Evolutionary conservation across 2,113 vertebrate genomes (phyloP), one percentile per base, ranked within the genome.

Genomic region (Campylorhamphus procurvoides): DNA sequence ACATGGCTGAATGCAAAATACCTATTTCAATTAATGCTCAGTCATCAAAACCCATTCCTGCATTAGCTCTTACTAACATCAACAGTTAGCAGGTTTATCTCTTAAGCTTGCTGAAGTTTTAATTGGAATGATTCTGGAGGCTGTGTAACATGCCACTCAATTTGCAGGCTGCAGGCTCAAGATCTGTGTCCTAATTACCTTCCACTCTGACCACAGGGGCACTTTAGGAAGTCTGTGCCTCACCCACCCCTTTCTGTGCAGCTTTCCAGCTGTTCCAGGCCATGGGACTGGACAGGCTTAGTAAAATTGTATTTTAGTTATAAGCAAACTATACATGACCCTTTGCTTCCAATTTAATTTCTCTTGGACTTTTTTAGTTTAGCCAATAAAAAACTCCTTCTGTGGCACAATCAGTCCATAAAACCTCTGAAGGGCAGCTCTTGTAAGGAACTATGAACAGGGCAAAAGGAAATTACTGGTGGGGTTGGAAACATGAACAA

Each of bases 401-500:
- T 64, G 53, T 25, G 59, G 33, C 25, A 62, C 2, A 1, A 67
- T 12, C 40, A 83, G 23, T 24, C 66, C 37, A 5, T 4, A n/a
- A 46, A 46, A 39, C 31, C 56, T 53, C 74, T 25, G 1, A 2
- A 58, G 31, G 24, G 27, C 25, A 39, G 15, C 20, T 71, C 6
- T 3, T 63, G 3, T 9, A 67, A 63, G 28, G 33, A 67, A 37
- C 19, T 10, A 28, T 0, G 1, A 86, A n/a, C 5, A 66, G 37
- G 69, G 19, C 23, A n/a, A 50, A 46, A 37, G 5, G 27, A 50
- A 71, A 73, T 46, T 14, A 66, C 5, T 27, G 13, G 1, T 10
- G 1, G 4, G 24, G 1, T 2, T 31, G 17, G 20, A 56, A 42
- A 71, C 4, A 52, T 0, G 0, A 68, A 81, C 0, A 0, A 66